These are phyloP conservation scores for Rhaphigaster nebulosa DNA, from an alignment of 2,888 invertebrate species.

Conservation along the genomic window DNA sequence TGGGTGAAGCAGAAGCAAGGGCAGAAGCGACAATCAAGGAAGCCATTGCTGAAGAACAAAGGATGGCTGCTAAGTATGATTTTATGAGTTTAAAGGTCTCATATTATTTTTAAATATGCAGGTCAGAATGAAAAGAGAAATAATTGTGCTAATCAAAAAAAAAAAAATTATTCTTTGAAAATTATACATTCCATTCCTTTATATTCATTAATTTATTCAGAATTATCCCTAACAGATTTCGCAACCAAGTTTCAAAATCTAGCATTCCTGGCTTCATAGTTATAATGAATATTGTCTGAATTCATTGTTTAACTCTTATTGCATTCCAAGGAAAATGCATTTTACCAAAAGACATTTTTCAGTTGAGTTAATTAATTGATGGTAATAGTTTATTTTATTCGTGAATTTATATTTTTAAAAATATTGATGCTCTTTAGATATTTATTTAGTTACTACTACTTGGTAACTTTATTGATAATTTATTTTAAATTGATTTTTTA, in stretches of 20 bases:
- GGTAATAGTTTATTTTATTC: neutral
- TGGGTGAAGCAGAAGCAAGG: constrained; percentile 96
- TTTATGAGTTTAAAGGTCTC: neutral
- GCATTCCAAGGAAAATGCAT: neutral
- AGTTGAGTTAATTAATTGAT: neutral
- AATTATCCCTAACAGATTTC: too few species aligned
- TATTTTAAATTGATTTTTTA: too few species aligned
- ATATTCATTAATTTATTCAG: too few species aligned
- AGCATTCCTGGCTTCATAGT: too few species aligned
- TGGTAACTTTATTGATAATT: too few species aligned
- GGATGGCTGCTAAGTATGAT: constrained; percentile 85
- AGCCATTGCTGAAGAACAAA: constrained; percentile 95
- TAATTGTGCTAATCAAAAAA: neutral
- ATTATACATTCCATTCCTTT: neutral
- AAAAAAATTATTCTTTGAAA: neutral
- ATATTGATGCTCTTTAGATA: neutral
- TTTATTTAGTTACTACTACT: neutral
- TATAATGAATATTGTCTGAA: too few species aligned
- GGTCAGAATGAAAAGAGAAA: neutral
- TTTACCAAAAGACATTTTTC: neutral
- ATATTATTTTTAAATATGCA: neutral
- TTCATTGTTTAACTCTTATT: too few species aligned
- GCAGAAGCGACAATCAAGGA: constrained; percentile 93
- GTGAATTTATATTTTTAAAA: neutral
- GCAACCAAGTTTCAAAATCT: too few species aligned